These are phyloP conservation scores for Ellobius talpinus DNA, from an alignment of 2,113 vertebrate species.

Conservation along the genomic window DNA sequence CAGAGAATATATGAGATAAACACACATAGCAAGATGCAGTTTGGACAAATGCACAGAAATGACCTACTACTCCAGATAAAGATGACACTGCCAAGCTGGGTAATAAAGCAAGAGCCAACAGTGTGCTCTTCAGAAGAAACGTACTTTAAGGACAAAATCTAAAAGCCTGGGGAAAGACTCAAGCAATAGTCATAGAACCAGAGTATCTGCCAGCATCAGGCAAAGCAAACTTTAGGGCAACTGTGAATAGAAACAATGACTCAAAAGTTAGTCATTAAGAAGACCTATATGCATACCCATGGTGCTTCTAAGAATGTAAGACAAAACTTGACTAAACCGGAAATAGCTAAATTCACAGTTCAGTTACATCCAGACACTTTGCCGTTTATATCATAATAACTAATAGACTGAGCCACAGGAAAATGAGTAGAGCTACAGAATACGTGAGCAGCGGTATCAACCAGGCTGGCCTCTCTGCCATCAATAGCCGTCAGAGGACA, in stretches of 20 bases:
- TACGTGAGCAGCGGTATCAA: background rate
- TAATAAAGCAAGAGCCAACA: background rate
- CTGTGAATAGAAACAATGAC: background rate
- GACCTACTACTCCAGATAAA: background rate
- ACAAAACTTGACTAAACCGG: background rate
- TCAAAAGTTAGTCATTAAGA: slow-evolving; percentile 15
- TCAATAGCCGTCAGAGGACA: background rate
- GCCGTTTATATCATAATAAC: background rate
- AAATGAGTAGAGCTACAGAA: background rate
- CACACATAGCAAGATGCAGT: background rate
- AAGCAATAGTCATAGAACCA: background rate
- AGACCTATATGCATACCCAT: background rate
- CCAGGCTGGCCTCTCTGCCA: background rate
- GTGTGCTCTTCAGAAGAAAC: slow-evolving; percentile 5
- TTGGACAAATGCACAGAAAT: background rate
- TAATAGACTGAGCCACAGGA: background rate
- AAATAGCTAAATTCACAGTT: background rate
- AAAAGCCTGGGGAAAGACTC: background rate
- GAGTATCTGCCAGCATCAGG: background rate
- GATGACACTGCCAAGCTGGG: background rate
- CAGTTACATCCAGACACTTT: background rate
- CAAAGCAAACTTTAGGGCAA: background rate
- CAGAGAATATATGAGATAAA: background rate
- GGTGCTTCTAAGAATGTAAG: background rate
- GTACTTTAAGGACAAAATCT: background rate